Conservation (phyloP, 2,113 vertebrate genomes). For the Amphiprion ocellaris region DNA sequence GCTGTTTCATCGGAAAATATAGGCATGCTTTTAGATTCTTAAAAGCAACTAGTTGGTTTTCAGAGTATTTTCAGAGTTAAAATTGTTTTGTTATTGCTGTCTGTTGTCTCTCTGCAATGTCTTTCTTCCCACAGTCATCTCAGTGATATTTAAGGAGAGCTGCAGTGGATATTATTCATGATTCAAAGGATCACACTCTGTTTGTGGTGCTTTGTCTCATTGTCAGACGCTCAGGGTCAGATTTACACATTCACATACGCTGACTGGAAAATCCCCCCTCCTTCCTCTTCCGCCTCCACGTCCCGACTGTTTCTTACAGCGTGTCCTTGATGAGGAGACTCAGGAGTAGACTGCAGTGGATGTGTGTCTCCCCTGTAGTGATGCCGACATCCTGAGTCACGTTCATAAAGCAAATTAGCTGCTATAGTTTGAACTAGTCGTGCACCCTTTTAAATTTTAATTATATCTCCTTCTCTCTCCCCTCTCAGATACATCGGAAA, state of each 20-base stretch:
- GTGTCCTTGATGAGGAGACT: slow-evolving; percentile 26
- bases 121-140: slow-evolving; percentile 15
- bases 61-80: no score
- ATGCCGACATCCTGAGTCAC: slow-evolving; percentile 36
- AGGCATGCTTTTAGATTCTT: background rate
- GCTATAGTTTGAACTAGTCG: background rate
- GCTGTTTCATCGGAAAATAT: background rate
- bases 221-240: slow-evolving; percentile 48
- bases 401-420: background rate
- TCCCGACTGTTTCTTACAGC: background rate
- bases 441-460: background rate
- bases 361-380: slow-evolving; percentile 8
- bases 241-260: slow-evolving; percentile 32
- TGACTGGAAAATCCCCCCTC: slow-evolving; percentile 54
- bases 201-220: slow-evolving; percentile 23
- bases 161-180: slow-evolving; percentile 42
- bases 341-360: background rate
- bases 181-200: slow-evolving; percentile 51
- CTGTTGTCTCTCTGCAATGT: no score
- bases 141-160: background rate
- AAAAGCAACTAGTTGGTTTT: no score
- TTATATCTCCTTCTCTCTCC: background rate
- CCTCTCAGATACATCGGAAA: slow-evolving; percentile 94
- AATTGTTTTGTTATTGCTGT: no score
- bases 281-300: slow-evolving; percentile 12